Evolutionary conservation across 2,797 vertebrate genomes (phyloP).

Genomic region (Australoheros facetus): DNA sequence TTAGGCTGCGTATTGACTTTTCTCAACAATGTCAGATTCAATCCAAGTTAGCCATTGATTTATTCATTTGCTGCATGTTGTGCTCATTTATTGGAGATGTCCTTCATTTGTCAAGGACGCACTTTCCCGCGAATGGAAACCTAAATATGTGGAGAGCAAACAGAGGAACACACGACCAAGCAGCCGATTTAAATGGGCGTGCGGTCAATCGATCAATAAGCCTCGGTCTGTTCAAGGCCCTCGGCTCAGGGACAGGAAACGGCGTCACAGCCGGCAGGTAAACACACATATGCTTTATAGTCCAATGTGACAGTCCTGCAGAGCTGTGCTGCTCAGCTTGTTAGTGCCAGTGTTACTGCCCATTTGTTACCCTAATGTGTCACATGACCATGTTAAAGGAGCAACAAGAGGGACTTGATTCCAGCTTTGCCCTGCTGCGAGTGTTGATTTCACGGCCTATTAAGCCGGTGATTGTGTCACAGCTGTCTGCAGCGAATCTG

Average conservation of each 20-base stretch:
- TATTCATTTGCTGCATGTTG: conserved; percentile 52
- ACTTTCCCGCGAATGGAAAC: conserved; percentile 1
- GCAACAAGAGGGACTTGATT: conserved; percentile 28
- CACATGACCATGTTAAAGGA: conserved; percentile 48
- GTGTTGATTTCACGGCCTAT: conserved; percentile 70
- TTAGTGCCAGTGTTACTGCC: conserved; percentile 39
- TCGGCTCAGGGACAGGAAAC: background rate
- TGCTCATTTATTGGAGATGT: conserved; percentile 54
- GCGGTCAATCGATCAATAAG: background rate
- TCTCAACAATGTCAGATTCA: conserved; percentile 24
- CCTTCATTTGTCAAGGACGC: conserved; percentile 47
- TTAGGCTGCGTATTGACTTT: conserved; percentile 32
- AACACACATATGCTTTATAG: conserved; percentile 10
- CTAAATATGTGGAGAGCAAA: conserved; percentile 18
- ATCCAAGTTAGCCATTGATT: conserved; percentile 49
- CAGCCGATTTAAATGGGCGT: background rate
- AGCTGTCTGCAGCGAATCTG: conserved; percentile 49
- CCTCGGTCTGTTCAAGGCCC: background rate
- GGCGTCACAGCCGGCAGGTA: conserved; percentile 6
- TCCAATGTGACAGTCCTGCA: background rate
- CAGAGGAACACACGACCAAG: conserved; percentile 8
- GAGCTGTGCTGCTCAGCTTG: conserved; percentile 40
- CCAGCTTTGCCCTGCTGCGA: conserved; percentile 19
- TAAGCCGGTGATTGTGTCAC: conserved; percentile 55
- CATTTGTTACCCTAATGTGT: conserved; percentile 52